These are phyloP conservation scores for Polylopha cassiicola DNA, from an alignment of 2,888 invertebrate genomes.

Conservation along the genomic window DNA sequence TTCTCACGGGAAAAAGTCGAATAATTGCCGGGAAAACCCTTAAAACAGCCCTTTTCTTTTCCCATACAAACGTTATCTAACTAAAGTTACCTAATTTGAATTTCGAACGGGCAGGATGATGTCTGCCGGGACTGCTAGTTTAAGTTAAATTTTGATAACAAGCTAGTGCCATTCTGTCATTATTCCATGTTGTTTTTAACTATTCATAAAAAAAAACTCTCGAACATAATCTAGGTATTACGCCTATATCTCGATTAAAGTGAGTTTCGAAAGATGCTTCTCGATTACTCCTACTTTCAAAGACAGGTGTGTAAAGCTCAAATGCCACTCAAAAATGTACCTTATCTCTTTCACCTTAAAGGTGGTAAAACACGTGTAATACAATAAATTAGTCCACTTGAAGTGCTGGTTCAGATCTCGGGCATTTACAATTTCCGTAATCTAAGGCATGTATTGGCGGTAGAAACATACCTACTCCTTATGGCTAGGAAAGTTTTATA, in stretches of 20 bases:
- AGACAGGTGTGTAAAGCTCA: constrained; percentile 7
- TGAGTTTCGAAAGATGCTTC: constrained; percentile 13
- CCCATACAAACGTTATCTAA: too few relatives aligned
- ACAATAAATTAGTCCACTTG: constrained; percentile 13
- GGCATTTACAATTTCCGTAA: constrained; percentile 34
- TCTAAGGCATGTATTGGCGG: constrained; percentile 26
- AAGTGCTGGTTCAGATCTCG: constrained; percentile 11
- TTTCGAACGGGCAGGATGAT: too few relatives aligned
- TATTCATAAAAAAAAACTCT: not conserved
- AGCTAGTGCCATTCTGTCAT: too few relatives aligned
- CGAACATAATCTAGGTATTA: constrained; percentile 1
- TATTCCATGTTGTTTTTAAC: too few relatives aligned
- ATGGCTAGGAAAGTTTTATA: not conserved
- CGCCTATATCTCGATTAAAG: constrained; percentile 4
- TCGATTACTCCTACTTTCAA: constrained; percentile 10
- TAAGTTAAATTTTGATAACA: too few relatives aligned
- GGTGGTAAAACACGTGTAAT: not conserved
- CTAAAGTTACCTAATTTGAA: too few relatives aligned
- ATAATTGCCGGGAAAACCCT: too few relatives aligned
- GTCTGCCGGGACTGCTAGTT: too few relatives aligned
- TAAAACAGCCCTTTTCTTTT: too few relatives aligned
- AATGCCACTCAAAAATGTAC: not conserved
- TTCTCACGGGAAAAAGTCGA: too few relatives aligned
- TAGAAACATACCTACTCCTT: constrained; percentile 27
- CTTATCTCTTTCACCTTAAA: not conserved